Base-by-base conservation (phyloP, 2,888 invertebrate genomes). In the Syritta pipiens region DNA sequence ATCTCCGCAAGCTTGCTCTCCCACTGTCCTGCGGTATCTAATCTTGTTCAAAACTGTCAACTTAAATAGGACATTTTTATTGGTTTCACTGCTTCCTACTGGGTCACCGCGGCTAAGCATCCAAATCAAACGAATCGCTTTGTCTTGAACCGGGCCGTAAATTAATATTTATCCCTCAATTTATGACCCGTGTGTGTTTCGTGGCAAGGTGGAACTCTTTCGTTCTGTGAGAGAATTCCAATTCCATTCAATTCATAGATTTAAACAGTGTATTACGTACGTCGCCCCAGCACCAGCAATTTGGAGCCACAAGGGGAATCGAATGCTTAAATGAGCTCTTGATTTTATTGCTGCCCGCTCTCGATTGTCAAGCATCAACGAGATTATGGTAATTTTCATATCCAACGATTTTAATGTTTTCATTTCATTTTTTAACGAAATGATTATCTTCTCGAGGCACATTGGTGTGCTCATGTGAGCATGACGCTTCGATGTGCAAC, bases 161-260 rank as follows among this genome's bases (percentile, higher is more conserved):
- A 85, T 86, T 84, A 84, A 83, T 83, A 84, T 84, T 85, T 85
- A 85, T 85, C 86, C 86, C 57, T 82, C 72, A 85, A 84, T 86
- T 85, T 86, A 85, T 60, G 42, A 44, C 71, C 63, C 37, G 9
- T 24, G 9, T 12, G 35, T 28, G 32, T 63, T 35, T n/a, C n/a
- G n/a, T n/a, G n/a, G 19, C 40, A 51, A 57, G 53, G 46, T 12
- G 37, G 22, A 53, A 17, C 46, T n/a, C n/a, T n/a, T 12, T 28
- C 28, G 17, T 26, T 35, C 55, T 51, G 22, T 76, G 63, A 37
- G 57, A 63, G 63, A 76, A 65, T 76, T 53, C 51, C 51, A 10
- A 65, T 71, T 76, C 63, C 51, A 63, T 69, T 69, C 49, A 69
- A 57, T 44, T 57, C 55, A 37, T 42, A 28, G 9, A 12, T 26